These are phyloP conservation scores for Lasioglossum villosulum DNA, from an alignment of 2,888 invertebrate genomes.

Conservation along the genomic window DNA sequence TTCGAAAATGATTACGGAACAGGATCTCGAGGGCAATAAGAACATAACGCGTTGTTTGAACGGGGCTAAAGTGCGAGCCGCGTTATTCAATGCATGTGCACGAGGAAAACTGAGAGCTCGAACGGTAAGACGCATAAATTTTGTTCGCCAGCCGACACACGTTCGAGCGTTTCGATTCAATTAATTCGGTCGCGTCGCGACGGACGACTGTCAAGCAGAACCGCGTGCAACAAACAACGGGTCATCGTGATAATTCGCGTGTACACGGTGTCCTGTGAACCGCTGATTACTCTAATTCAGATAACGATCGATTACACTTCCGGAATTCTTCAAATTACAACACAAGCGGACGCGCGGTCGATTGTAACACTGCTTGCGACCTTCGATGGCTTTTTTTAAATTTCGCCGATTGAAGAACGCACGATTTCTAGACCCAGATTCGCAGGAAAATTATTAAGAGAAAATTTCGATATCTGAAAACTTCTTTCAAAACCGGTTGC, in stretches of 20 bases:
- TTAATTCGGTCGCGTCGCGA: slow-evolving; percentile 56
- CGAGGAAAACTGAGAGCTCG: slow-evolving; percentile 9
- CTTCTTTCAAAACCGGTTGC: neutral
- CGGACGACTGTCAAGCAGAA: slow-evolving; percentile 24
- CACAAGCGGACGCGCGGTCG: neutral
- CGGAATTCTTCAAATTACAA: neutral
- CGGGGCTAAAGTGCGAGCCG: neutral
- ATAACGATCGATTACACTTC: neutral
- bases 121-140: slow-evolving; percentile 15
- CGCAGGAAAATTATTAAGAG: neutral
- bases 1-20: neutral
- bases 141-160: neutral
- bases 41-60: neutral
- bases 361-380: neutral
- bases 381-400: neutral
- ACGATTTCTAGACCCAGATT: neutral
- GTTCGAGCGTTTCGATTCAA: slow-evolving; percentile 49
- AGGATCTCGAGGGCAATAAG: neutral
- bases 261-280: neutral
- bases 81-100: slow-evolving; percentile 3
- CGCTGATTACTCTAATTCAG: neutral
- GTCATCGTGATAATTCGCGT: slow-evolving; percentile 22
- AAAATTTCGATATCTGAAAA: neutral
- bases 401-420: neutral
- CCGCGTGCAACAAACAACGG: slow-evolving; percentile 46